phyloP scores from a whole-genome alignment of 2,888 invertebrate genomes.

The Actias luna region DNA sequence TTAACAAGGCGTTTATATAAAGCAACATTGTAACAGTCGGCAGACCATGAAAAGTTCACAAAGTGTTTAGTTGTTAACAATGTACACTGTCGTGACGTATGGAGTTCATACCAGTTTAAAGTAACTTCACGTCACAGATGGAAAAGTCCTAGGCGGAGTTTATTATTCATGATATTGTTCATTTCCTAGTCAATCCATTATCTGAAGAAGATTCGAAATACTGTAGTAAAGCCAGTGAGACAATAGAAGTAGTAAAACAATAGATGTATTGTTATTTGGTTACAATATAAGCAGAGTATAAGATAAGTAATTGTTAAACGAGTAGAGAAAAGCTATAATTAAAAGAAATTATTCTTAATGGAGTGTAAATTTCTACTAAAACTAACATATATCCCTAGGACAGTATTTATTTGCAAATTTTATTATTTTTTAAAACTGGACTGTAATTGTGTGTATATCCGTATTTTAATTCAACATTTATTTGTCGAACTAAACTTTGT shows the following conservation, averaged over 20 bases:
- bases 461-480: too few relatives aligned
- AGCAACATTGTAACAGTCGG: slow-evolving; percentile 16
- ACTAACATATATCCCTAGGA: too few relatives aligned
- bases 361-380: too few relatives aligned
- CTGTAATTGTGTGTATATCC: too few relatives aligned
- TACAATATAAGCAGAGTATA: background rate
- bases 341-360: too few relatives aligned
- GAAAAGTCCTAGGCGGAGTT: background rate
- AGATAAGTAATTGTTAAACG: background rate
- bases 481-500: too few relatives aligned
- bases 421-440: too few relatives aligned
- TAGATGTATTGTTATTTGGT: background rate
- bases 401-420: too few relatives aligned
- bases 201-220: background rate
- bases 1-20: slow-evolving; percentile 4
- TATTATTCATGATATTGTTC: background rate
- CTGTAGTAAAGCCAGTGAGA: background rate
- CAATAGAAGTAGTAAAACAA: background rate
- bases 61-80: slow-evolving; percentile 14
- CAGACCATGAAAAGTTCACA: slow-evolving; percentile 19
- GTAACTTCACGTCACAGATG: background rate
- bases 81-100: slow-evolving; percentile 12
- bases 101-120: background rate
- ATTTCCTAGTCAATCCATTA: background rate
- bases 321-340: too few relatives aligned